Conservation (phyloP, 2,113 vertebrate species). For the Hipposideros armiger region DNA sequence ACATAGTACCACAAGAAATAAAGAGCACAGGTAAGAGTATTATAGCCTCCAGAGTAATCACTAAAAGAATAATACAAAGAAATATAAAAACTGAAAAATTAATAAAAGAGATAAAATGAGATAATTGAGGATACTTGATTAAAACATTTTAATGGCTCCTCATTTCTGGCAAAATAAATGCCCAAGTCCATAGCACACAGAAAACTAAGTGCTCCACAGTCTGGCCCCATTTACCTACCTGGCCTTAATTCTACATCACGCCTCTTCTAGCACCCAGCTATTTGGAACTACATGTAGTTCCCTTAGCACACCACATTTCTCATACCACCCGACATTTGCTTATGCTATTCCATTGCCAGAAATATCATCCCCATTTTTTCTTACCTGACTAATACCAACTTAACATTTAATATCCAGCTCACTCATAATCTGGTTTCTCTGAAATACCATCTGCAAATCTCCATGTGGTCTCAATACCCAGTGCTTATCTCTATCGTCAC, state of each 20-base stretch:
- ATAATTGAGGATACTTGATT: neutral
- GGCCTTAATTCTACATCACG: neutral
- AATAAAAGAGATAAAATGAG: neutral
- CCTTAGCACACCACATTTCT: neutral
- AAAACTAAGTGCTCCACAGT: neutral
- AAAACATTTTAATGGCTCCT: neutral
- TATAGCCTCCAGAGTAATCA: neutral
- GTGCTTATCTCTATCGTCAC: neutral
- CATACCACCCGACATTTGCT: neutral
- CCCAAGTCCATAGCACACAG: neutral
- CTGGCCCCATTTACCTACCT: neutral
- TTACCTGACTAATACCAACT: neutral
- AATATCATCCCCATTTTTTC: neutral
- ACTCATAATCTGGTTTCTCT: neutral
- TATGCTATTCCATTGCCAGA: neutral
- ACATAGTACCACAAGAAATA: neutral
- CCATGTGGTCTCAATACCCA: neutral
- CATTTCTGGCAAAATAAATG: constrained; percentile 2
- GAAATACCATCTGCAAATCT: neutral
- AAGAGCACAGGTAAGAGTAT: neutral
- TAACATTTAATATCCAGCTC: neutral
- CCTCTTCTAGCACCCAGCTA: neutral
- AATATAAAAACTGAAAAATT: neutral
- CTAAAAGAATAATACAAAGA: neutral
- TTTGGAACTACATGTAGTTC: neutral